phyloP scores from a whole-genome alignment of 2,888 invertebrate species.

The Melanophora roralis region DNA sequence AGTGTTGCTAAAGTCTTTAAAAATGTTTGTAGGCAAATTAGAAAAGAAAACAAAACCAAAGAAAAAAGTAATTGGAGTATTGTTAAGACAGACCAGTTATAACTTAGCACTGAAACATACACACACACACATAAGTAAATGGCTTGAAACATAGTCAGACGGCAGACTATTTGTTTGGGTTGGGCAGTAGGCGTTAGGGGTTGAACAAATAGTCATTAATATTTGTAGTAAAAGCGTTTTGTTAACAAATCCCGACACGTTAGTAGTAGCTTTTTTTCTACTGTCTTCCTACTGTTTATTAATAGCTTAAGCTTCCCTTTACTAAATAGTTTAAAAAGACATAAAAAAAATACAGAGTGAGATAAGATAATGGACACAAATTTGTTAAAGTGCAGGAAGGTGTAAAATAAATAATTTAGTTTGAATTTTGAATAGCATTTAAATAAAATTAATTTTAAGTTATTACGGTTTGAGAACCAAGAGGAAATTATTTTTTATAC shows the following conservation, averaged over 20 bases:
- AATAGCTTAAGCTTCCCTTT: constrained; percentile 36
- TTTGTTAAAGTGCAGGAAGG: too few species aligned
- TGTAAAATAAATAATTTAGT: too few species aligned
- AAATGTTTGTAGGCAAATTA: too few species aligned
- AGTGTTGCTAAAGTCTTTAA: too few species aligned
- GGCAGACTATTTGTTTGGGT: neutral
- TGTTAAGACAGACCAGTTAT: too few species aligned
- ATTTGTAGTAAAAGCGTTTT: neutral
- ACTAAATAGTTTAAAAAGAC: constrained; percentile 15
- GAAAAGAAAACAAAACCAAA: too few species aligned
- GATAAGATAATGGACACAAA: neutral
- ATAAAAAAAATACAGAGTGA: neutral
- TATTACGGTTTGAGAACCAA: too few species aligned
- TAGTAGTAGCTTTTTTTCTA: constrained; percentile 29
- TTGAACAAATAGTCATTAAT: neutral
- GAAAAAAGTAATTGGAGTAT: too few species aligned
- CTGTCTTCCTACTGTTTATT: constrained; percentile 22
- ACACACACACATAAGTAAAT: neutral
- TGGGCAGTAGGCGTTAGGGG: neutral
- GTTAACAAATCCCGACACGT: constrained; percentile 44
- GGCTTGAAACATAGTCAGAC: neutral
- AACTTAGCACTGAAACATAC: neutral
- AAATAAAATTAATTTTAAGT: too few species aligned
- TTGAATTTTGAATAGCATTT: too few species aligned
- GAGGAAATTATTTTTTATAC: too few species aligned